Evolutionary conservation across 2,113 vertebrate genomes (phyloP), one percentile per base, ranked within the genome.

Genomic region (Arizona elegans): DNA sequence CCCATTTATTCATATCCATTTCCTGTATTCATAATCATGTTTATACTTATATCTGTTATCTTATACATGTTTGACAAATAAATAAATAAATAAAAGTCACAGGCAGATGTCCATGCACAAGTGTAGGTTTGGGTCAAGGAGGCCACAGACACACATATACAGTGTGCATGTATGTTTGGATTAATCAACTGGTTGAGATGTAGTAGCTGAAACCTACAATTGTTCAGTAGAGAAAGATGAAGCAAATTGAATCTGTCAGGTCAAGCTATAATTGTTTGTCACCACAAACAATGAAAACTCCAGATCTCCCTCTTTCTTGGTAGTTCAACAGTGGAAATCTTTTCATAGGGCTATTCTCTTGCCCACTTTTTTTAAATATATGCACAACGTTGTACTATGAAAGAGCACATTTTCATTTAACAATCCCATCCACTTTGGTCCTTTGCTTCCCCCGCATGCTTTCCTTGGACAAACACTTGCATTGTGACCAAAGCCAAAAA

Each of bases 321-420:
- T 53, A 23, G 86, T 55, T 26, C 94, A 91, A 55, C 91, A 95
- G 89, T 97, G 93, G 95, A 96, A 96, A 96, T 86, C 92, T 95
- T 96, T 97, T 96, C 93, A 96, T 59, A 0, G 0, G 87, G 59
- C 90, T 58, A 5, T 87, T 92, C 70, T 87, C 21, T 29, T 92
- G 88, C n/a, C 56, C 50, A 81, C 33, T 54, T 93, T 90, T 38
- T 58, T 86, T 26, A 29, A 90, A 90, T 54, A 47, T 94, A 95
- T 93, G 29, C 92, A 98, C 96, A 97, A 95, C 96, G 94, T 95
- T 93, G 95, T 91, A 94, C 96, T 97, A 96, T 96, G 94, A 96
- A 95, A 95, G 94, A 96, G 95, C 92, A 94, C 91, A 12, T 90
- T 96, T 97, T 90, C 93, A 92, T 97, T 93, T 96, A 94, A 95